phyloP scores from a whole-genome alignment of 1,140 invertebrate genomes.

The Pseudachorutes palmiensis region DNA sequence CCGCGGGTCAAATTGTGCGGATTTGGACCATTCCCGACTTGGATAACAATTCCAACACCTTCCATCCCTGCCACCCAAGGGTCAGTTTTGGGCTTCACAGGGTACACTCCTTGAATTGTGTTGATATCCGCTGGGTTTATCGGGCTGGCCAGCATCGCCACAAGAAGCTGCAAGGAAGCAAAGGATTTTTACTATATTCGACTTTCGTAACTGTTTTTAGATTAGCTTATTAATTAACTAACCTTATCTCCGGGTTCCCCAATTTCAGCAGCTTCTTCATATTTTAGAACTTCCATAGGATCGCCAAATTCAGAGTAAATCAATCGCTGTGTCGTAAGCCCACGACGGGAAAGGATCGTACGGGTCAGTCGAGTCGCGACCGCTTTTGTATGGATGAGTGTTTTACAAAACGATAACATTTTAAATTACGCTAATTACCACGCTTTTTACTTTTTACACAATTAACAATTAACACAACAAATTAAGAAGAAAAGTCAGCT shows the following conservation, averaged over 20 bases:
- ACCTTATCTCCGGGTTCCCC: constrained; percentile 36
- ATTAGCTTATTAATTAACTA: too few species aligned
- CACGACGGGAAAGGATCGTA: too few species aligned
- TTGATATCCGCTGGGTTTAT: constrained; percentile 99
- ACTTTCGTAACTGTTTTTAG: too few species aligned
- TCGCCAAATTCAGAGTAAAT: constrained; percentile 65
- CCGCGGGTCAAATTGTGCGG: constrained; percentile 56
- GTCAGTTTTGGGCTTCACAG: constrained; percentile 66
- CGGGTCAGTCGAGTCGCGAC: too few species aligned
- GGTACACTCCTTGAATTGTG: constrained; percentile 92
- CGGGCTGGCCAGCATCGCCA: constrained; percentile 82
- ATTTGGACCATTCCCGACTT: constrained; percentile 43
- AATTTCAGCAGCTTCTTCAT: constrained; percentile 40
- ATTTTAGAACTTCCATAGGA: constrained; percentile 59
- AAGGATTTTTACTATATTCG: neutral
- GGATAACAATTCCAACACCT: constrained; percentile 77
- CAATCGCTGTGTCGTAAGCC: neutral
- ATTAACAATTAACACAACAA: too few species aligned
- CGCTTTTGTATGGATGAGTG: too few species aligned
- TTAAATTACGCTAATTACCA: too few species aligned
- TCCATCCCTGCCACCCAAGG: constrained; percentile 84
- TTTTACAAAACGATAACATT: too few species aligned
- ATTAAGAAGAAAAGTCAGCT: too few species aligned
- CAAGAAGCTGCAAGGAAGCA: constrained; percentile 50
- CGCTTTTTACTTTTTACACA: too few species aligned